Evolutionary conservation across 1,140 invertebrate species (phyloP).

Genomic region (Drosophila pectinifera): DNA sequence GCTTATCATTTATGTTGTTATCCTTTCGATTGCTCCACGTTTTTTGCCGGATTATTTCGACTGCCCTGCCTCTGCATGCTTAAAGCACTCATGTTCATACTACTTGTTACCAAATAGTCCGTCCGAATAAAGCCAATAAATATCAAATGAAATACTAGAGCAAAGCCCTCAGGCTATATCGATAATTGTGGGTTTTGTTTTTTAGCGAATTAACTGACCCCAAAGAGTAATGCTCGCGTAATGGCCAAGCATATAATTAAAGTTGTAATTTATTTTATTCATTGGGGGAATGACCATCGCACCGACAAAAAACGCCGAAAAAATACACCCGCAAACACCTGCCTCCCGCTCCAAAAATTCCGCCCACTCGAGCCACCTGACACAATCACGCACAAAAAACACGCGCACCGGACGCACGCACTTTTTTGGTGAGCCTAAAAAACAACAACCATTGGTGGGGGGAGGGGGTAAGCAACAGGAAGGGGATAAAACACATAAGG

Average conservation of each 20-base stretch:
- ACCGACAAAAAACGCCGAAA: not conserved
- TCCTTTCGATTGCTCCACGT: conserved; percentile 53
- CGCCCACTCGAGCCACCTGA: conserved; percentile 13
- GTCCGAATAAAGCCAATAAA: too few relatives aligned
- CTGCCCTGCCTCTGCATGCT: conserved; percentile 31
- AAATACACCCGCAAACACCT: conserved; percentile 9
- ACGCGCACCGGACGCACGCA: conserved; percentile 53
- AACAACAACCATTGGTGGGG: conserved; percentile 14
- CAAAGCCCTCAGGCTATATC: conserved; percentile 9
- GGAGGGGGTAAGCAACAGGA: not conserved
- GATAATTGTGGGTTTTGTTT: conserved; percentile 32
- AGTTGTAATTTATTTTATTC: conserved; percentile 48
- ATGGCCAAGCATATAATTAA: conserved; percentile 33
- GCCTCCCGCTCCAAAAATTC: not conserved
- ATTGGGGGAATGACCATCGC: conserved; percentile 3
- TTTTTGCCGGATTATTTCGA: conserved; percentile 30
- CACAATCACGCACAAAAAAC: conserved; percentile 38
- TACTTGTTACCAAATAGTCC: conserved; percentile 18
- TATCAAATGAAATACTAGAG: not conserved
- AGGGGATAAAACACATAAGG: conserved; percentile 1
- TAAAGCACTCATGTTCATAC: not conserved
- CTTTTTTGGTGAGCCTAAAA: conserved; percentile 18
- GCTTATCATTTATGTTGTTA: conserved; percentile 70
- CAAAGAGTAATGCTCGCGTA: conserved; percentile 8
- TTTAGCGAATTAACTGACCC: conserved; percentile 13